A percentile compares a stretch with the other conserved stretches of the same genome.
phyloP scores from a whole-genome alignment of 2,888 invertebrate genomes.

The Bibio marci region DNA sequence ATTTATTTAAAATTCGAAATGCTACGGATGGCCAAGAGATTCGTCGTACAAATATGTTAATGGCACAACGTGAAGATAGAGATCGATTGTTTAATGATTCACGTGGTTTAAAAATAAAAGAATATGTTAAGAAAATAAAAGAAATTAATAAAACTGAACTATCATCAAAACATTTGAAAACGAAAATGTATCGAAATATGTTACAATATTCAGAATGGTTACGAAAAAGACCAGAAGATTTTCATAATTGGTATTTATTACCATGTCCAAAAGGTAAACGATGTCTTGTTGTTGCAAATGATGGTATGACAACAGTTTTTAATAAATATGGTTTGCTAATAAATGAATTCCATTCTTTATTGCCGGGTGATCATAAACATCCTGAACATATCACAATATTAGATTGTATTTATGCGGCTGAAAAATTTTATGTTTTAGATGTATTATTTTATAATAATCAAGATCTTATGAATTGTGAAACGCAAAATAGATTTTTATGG shows the following conservation, averaged over 20 bases:
- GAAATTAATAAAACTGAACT: too few relatives aligned
- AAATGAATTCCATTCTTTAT: slow-evolving; percentile 30
- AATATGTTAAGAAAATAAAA: too few relatives aligned
- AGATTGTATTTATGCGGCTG: slow-evolving; percentile 61
- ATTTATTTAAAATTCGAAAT: too few relatives aligned
- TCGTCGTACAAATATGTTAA: too few relatives aligned
- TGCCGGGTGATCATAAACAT: slow-evolving; percentile 20
- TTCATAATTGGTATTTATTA: slow-evolving; percentile 54
- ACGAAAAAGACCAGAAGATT: slow-evolving; percentile 63
- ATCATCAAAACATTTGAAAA: too few relatives aligned
- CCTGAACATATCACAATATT: slow-evolving; percentile 32
- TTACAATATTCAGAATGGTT: slow-evolving; percentile 93
- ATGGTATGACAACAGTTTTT: slow-evolving; percentile 49
- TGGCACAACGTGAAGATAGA: too few relatives aligned
- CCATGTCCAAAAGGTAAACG: slow-evolving; percentile 75
- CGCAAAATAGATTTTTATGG: slow-evolving; percentile 76
- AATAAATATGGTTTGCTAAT: slow-evolving; percentile 42
- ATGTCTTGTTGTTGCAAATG: slow-evolving; percentile 59
- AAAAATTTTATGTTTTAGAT: slow-evolving; percentile 64
- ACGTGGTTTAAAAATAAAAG: too few relatives aligned
- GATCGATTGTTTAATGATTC: too few relatives aligned
- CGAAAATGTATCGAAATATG: slow-evolving; percentile 23
- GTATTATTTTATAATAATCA: slow-evolving; percentile 30
- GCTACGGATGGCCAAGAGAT: too few relatives aligned
- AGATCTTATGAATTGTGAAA: slow-evolving; percentile 22